Conservation (phyloP, 2,113 vertebrate genomes). For the Miniopterus natalensis region DNA sequence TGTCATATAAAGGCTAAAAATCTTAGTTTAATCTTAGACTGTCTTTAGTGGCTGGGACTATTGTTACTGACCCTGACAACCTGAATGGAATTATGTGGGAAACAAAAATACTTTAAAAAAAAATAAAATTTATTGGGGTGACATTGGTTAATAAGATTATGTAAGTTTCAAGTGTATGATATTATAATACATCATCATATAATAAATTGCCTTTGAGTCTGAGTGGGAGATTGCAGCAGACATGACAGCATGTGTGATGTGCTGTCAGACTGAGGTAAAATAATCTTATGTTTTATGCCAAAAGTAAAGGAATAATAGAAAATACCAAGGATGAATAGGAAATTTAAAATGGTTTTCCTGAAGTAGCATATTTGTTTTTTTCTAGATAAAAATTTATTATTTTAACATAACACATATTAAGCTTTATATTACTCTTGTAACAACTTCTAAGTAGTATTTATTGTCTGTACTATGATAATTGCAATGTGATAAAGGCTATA, state of each 20-base stretch:
- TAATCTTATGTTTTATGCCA: background rate
- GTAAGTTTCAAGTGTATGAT: background rate
- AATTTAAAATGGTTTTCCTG: background rate
- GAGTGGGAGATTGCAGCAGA: background rate
- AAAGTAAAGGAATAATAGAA: constrained; percentile 3
- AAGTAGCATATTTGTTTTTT: constrained; percentile 29
- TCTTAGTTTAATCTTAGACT: background rate
- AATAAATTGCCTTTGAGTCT: background rate
- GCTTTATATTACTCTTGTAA: background rate
- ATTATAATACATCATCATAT: background rate
- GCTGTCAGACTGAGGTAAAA: background rate
- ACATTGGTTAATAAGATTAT: background rate
- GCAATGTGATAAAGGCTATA: background rate
- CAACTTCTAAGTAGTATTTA: background rate
- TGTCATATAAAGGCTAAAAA: background rate
- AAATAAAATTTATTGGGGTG: background rate
- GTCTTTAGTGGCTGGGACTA: background rate
- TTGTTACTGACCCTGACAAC: background rate
- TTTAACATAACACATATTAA: constrained; percentile 5
- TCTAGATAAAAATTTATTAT: background rate
- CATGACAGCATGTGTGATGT: background rate
- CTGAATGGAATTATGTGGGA: constrained; percentile 15
- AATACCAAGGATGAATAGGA: background rate
- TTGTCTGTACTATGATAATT: background rate
- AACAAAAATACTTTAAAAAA: background rate